These are phyloP conservation scores for Elephas maximus DNA, from an alignment of 2,113 vertebrate species.

Conservation along the genomic window DNA sequence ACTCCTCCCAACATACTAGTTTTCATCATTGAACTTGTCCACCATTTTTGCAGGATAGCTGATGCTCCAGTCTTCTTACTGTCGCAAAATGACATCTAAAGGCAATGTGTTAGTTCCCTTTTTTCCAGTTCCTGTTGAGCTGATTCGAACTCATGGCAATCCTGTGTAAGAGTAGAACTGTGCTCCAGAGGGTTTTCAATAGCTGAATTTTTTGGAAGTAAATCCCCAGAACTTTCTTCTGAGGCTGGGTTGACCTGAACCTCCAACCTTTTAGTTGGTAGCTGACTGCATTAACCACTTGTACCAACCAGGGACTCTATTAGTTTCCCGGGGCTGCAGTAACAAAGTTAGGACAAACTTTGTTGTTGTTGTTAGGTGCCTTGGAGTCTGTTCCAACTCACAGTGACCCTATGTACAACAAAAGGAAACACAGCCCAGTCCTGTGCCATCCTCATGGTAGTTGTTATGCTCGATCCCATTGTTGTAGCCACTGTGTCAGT, in stretches of 20 bases:
- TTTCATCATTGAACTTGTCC: not conserved
- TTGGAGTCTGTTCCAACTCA: no score
- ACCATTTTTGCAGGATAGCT: not conserved
- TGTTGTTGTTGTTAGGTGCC: no score
- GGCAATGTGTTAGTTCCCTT: not conserved
- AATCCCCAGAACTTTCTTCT: not conserved
- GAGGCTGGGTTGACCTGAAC: not conserved
- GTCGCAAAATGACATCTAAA: not conserved
- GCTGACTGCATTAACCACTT: not conserved
- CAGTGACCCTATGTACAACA: no score
- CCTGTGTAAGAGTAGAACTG: not conserved
- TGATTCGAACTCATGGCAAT: not conserved
- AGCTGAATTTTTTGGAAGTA: not conserved
- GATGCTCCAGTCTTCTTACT: not conserved
- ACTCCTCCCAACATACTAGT: not conserved
- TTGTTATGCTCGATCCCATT: no score
- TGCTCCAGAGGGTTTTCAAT: not conserved
- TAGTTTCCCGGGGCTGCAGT: not conserved
- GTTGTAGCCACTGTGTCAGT: no score
- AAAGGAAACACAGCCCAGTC: no score
- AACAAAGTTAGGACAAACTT: no score
- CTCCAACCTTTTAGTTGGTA: not conserved
- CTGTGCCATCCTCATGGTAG: no score
- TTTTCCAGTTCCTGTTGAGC: not conserved
- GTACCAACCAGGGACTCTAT: not conserved